Evolutionary conservation across 2,888 invertebrate genomes (phyloP).

Genomic region (Drosophila paranaensis): DNA sequence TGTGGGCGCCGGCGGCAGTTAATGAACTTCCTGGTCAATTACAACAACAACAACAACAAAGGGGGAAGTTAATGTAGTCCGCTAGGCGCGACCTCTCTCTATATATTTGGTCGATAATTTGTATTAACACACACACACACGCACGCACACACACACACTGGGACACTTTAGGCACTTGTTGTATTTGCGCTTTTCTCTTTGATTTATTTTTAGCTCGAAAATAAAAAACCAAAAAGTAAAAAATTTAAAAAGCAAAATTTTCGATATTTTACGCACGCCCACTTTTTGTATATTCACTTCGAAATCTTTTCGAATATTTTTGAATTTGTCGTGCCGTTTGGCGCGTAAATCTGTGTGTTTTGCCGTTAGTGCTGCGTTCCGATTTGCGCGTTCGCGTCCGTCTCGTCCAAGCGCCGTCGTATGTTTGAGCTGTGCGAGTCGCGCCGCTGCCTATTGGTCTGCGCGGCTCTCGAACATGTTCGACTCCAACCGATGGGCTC

Average conservation of each 20-base stretch:
- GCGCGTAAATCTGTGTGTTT: constrained; percentile 36
- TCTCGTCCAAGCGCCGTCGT: constrained; percentile 72
- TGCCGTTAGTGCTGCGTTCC: constrained; percentile 37
- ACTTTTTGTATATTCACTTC: not conserved
- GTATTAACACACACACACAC: constrained; percentile 40
- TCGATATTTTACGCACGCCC: not conserved
- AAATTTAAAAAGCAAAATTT: not conserved
- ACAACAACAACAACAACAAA: constrained; percentile 23
- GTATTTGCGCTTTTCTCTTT: constrained; percentile 14
- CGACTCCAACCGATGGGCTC: constrained; percentile 10
- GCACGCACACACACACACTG: constrained; percentile 12
- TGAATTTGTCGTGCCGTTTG: constrained; percentile 24
- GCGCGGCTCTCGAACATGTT: constrained; percentile 37
- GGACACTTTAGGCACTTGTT: constrained; percentile 41
- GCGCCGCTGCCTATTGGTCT: constrained; percentile 19
- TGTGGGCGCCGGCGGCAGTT: constrained; percentile 10
- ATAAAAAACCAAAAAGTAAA: constrained; percentile 5
- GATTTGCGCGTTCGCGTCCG: constrained; percentile 73
- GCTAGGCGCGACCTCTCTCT: constrained; percentile 31
- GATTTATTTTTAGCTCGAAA: constrained; percentile 52
- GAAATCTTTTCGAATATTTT: constrained; percentile 9
- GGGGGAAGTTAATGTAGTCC: constrained; percentile 48
- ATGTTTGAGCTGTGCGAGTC: constrained; percentile 58
- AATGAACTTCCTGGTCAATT: constrained; percentile 63
- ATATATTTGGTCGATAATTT: constrained; percentile 75